Evolutionary conservation across 2,888 invertebrate species (phyloP).

Genomic region (Siphonodentalium dalli): DNA sequence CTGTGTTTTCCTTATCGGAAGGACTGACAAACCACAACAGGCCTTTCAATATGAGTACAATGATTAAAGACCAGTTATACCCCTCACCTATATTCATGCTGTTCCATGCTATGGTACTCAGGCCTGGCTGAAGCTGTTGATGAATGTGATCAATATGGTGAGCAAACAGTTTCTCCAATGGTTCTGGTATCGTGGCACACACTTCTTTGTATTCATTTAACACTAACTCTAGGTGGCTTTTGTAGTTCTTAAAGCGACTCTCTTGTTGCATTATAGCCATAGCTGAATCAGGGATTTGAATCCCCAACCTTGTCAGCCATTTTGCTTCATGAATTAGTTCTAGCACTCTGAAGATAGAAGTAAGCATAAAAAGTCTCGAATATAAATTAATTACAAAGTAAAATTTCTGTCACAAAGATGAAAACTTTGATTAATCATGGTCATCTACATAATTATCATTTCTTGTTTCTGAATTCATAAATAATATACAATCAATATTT

Average conservation of each 20-base stretch:
- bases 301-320: constrained; percentile 61
- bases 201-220: constrained; percentile 54
- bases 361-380: too few species aligned
- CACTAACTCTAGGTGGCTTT: constrained; percentile 60
- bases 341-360: constrained; percentile 48
- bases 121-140: constrained; percentile 61
- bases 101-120: constrained; percentile 63
- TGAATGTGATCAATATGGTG: constrained; percentile 54
- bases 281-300: constrained; percentile 61
- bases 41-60: too few species aligned
- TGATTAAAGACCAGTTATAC: too few species aligned
- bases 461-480: too few species aligned
- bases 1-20: too few species aligned
- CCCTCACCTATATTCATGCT: constrained; percentile 64
- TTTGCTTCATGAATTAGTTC: constrained; percentile 63
- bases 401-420: too few species aligned
- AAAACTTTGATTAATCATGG: too few species aligned
- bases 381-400: too few species aligned
- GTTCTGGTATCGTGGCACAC: constrained; percentile 51
- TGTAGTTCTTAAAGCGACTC: constrained; percentile 61
- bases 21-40: too few species aligned
- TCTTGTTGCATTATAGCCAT: constrained; percentile 59
- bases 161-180: constrained; percentile 53
- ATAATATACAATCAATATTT: too few species aligned
- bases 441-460: too few species aligned